These are phyloP conservation scores for Odontothrips loti DNA, from an alignment of 2,888 invertebrate species.

Conservation along the genomic window DNA sequence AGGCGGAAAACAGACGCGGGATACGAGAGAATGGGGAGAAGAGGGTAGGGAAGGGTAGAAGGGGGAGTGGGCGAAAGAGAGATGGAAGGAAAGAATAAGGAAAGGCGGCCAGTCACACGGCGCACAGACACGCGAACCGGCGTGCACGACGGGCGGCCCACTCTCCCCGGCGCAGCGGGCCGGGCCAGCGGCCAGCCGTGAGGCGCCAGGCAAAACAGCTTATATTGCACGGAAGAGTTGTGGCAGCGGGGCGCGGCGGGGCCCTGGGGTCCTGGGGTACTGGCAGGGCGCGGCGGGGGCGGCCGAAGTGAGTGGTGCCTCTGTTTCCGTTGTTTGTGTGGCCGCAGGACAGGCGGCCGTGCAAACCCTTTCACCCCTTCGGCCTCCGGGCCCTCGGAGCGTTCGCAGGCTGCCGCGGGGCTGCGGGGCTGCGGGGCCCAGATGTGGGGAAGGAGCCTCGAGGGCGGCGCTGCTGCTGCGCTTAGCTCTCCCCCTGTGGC, in stretches of 20 bases:
- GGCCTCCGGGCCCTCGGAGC: no score
- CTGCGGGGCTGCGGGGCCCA: no score
- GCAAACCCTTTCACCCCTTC: no score
- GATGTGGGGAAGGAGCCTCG: no score
- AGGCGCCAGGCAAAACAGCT: background rate
- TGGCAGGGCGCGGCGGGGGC: background rate
- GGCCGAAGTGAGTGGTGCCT: background rate
- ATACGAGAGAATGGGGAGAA: background rate
- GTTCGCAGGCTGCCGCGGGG: no score
- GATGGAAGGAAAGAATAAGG: background rate
- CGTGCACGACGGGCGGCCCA: background rate
- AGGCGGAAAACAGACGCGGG: background rate
- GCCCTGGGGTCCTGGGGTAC: no score
- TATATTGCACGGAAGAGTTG: background rate
- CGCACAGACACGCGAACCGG: background rate
- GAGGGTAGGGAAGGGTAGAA: background rate
- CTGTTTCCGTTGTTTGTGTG: no score
- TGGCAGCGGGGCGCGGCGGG: background rate
- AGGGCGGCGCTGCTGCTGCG: no score
- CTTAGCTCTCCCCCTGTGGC: no score
- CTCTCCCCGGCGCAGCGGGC: background rate
- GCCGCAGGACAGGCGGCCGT: no score
- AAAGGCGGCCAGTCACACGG: background rate
- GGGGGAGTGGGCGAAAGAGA: background rate
- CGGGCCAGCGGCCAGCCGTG: no score